Evolutionary conservation across 2,888 invertebrate species (phyloP), one percentile per base, ranked within the genome.

Genomic region (Drosophila rubida): DNA sequence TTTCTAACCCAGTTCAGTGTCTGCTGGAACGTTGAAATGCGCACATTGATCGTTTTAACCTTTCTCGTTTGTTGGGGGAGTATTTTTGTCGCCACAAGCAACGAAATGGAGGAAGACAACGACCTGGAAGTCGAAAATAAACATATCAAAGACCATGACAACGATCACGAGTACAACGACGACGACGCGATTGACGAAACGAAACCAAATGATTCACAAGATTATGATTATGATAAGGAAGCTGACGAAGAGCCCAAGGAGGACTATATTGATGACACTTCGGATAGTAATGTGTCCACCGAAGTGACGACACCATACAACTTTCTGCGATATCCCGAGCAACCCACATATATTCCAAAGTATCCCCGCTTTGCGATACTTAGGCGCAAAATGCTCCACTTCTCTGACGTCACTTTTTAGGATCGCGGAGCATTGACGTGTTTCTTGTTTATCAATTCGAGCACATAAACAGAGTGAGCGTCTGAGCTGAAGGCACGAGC

Each of bases 361-460:
- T 59, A 53, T 55, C 67, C 79, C 1, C 53, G 69, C n/a, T 78
- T 78, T 19, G 85, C 85, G 7, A 65, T 75, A 1, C 69, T 81
- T 9, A 35, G 23, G 9, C 50, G 59, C 11, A 22, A 55, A 3
- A 22, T 25, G 16, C 14, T 16, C 1, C 27, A 6, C 14, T 13
- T 42, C 9, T 13, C 8, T 4, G 35, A 25, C 2, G 16, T 22
- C 19, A 13, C 1, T 8, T 23, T 16, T 48, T 46, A 13, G 6
- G 7, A 42, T 7, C 11, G 7, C 9, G 11, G 6, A 30, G 9
- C 2, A 39, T 14, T 59, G 65, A 73, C 58, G 72, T 73, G 74
- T 67, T 14, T 1, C 9, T n/a, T 41, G n/a, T 51, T 53, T 13
- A 35, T 8, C 23, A 19, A 14, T 32, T 41, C 7, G 19, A 46